Conservation (phyloP, 2,888 invertebrate genomes). For the Pyrrhosoma nymphula region DNA sequence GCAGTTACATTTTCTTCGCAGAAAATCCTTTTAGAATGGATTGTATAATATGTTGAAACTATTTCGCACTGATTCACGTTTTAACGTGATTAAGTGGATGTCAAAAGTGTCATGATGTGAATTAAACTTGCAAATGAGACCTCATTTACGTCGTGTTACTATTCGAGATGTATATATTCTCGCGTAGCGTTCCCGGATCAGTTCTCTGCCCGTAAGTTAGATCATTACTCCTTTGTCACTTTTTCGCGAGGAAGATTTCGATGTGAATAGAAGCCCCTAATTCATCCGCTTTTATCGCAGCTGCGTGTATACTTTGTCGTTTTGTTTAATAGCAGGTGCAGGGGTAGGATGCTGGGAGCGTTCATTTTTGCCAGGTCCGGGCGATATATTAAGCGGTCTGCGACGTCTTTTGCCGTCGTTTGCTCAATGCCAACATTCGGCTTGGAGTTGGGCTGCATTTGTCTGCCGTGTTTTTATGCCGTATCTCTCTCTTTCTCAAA, state of each 20-base stretch:
- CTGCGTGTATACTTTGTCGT: background rate
- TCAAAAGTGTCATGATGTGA: background rate
- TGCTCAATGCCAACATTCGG: constrained; percentile 17
- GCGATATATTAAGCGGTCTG: constrained; percentile 7
- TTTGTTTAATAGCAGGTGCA: background rate
- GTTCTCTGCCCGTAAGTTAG: background rate
- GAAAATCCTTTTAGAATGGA: background rate
- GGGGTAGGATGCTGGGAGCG: background rate
- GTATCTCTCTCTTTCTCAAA: background rate
- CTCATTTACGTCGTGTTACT: background rate
- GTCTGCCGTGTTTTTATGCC: background rate
- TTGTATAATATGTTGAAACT: background rate
- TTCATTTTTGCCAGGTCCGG: background rate
- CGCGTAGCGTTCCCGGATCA: background rate
- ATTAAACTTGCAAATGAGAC: background rate
- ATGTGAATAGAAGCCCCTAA: background rate
- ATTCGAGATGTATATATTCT: background rate
- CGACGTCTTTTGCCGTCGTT: background rate
- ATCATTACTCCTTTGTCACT: background rate
- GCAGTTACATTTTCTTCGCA: background rate
- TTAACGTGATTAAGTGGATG: background rate
- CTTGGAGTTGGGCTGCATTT: background rate
- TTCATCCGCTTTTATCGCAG: constrained; percentile 4
- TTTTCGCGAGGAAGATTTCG: background rate
- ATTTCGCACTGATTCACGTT: background rate